phyloP scores from a whole-genome alignment of 2,888 invertebrate species.

The Brenthis ino region DNA sequence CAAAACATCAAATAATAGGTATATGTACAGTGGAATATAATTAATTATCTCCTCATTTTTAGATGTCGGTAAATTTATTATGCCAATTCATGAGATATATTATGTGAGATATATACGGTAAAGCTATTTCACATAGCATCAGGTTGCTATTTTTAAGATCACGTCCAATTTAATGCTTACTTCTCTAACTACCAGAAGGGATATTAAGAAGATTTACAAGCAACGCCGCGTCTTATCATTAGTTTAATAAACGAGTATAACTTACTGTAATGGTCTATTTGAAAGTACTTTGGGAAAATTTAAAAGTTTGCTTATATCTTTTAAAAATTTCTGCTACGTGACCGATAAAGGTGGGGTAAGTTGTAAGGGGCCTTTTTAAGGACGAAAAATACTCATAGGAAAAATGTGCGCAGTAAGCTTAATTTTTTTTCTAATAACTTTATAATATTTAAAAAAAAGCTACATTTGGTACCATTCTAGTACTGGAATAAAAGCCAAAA shows the following conservation, averaged over 20 bases:
- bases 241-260: slow-evolving; percentile 11
- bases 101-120: no score
- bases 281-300: background rate
- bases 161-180: background rate
- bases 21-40: no score
- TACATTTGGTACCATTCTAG: no score
- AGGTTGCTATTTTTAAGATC: no score
- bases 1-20: no score
- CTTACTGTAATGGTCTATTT: background rate
- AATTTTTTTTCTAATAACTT: background rate
- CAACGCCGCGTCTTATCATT: slow-evolving; percentile 2
- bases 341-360: no score
- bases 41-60: no score
- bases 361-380: background rate
- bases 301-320: slow-evolving; percentile 9
- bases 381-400: background rate
- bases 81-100: no score
- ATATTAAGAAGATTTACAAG: slow-evolving; percentile 11
- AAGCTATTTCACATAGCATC: no score
- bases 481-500: no score
- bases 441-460: background rate
- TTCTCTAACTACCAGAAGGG: background rate
- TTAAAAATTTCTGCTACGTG: background rate
- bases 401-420: no score
- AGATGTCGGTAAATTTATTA: no score